These are phyloP conservation scores for Nasua narica DNA, from an alignment of 2,797 vertebrate genomes.

Conservation along the genomic window DNA sequence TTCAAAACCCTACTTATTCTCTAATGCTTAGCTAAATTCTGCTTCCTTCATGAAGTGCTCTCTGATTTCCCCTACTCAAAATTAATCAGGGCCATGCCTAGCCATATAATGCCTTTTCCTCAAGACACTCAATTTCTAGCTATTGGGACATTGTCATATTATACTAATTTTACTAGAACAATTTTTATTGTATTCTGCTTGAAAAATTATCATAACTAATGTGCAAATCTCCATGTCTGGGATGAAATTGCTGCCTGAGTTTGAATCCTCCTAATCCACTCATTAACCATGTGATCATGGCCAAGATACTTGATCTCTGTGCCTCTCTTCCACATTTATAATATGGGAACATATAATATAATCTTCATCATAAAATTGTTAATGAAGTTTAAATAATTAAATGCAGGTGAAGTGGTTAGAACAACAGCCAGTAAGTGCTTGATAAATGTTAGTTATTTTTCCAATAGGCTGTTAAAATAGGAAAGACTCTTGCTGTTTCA, in stretches of 20 bases:
- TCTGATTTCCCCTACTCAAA: neutral
- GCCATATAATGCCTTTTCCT: neutral
- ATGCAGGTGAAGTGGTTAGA: neutral
- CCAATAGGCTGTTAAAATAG: neutral
- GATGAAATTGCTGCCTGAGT: neutral
- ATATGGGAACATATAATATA: neutral
- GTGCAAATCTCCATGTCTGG: neutral
- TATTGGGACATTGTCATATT: neutral
- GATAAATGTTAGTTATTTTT: neutral
- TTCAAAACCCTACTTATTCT: slow-evolving; percentile 3
- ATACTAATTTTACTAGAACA: neutral
- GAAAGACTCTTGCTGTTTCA: neutral
- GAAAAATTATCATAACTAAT: neutral
- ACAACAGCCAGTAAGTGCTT: neutral
- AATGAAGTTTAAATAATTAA: neutral
- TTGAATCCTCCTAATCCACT: neutral
- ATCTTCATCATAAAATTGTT: neutral
- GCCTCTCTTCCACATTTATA: neutral
- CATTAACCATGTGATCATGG: neutral
- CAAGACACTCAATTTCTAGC: neutral
- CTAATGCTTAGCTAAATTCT: neutral
- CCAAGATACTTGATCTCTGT: neutral
- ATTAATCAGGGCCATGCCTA: neutral
- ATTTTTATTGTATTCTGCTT: neutral
- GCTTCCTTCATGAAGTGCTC: neutral